Percentiles rank a stretch among this genome's conserved stretches.
phyloP scores from a whole-genome alignment of 2,888 invertebrate species.

The Theristus sp. region DNA sequence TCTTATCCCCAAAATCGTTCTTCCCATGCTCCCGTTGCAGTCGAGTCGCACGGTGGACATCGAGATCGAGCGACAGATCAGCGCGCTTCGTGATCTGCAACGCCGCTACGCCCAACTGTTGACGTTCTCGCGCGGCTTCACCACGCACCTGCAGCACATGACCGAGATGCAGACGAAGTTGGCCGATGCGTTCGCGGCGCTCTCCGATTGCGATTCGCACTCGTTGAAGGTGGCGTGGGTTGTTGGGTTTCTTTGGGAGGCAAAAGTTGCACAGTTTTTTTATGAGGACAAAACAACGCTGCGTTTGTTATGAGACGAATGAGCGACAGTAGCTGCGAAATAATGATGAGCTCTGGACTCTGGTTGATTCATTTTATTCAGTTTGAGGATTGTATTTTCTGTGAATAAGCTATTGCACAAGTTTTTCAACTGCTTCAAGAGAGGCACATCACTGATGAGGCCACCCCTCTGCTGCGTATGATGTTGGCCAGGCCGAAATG shows the following conservation, averaged over 20 bases:
- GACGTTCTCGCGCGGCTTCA: constrained; percentile 61
- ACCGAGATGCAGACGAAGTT: constrained; percentile 47
- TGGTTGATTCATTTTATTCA: no score
- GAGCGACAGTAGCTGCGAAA: not conserved
- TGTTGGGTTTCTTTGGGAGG: not conserved
- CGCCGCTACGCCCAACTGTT: constrained; percentile 49
- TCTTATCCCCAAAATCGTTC: no score
- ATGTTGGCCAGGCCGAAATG: no score
- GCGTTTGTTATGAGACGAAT: not conserved
- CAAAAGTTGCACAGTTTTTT: not conserved
- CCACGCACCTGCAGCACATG: constrained; percentile 69
- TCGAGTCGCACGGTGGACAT: constrained; percentile 37
- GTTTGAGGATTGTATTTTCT: no score
- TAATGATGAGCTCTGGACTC: no score
- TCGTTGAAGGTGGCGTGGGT: not conserved
- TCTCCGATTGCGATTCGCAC: not conserved
- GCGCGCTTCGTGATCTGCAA: constrained; percentile 34
- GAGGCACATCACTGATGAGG: no score
- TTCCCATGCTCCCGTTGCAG: no score
- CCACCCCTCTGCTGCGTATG: no score
- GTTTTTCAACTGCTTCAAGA: no score
- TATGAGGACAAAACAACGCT: not conserved
- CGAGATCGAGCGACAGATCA: constrained; percentile 84
- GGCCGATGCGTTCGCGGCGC: not conserved
- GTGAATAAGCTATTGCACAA: no score